Conservation (phyloP, 2,888 invertebrate species). For the Lithophane socia region DNA sequence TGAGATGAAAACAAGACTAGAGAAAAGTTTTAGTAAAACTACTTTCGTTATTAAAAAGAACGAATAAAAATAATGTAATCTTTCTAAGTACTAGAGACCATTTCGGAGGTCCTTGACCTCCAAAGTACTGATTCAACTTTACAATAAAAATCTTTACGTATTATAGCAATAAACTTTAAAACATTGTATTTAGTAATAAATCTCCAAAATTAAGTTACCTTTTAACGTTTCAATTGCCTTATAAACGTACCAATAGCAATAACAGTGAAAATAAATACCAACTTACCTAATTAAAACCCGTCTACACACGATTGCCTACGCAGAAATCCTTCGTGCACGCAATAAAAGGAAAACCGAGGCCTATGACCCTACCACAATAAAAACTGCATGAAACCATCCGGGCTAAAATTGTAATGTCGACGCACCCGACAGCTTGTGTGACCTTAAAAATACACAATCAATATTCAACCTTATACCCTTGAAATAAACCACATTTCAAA, state of each 20-base stretch:
- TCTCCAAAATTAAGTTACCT: not conserved
- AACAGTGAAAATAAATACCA: conserved; percentile 50
- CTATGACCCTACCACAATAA: conserved; percentile 89
- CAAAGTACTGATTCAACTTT: not conserved
- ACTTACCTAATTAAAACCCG: conserved; percentile 72
- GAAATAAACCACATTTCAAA: conserved; percentile 64
- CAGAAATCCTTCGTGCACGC: conserved; percentile 75
- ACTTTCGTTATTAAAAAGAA: not conserved
- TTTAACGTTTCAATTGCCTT: conserved; percentile 18
- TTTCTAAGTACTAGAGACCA: not conserved
- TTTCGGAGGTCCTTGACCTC: not conserved
- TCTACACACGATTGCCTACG: conserved; percentile 66
- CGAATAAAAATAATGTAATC: not conserved
- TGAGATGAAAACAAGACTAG: not conserved
- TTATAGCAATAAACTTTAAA: not conserved
- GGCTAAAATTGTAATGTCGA: conserved; percentile 89
- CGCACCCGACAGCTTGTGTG: conserved; percentile 80
- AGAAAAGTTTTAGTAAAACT: not conserved
- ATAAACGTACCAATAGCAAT: conserved; percentile 49
- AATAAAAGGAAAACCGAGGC: conserved; percentile 81
- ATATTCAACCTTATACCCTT: conserved; percentile 68
- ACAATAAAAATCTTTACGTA: not conserved
- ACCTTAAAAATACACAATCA: conserved; percentile 75
- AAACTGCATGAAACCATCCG: conserved; percentile 88
- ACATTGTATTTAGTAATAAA: conserved; percentile 11